These are phyloP conservation scores for Syrrhaptes paradoxus DNA, from an alignment of 2,113 vertebrate species.

Conservation along the genomic window DNA sequence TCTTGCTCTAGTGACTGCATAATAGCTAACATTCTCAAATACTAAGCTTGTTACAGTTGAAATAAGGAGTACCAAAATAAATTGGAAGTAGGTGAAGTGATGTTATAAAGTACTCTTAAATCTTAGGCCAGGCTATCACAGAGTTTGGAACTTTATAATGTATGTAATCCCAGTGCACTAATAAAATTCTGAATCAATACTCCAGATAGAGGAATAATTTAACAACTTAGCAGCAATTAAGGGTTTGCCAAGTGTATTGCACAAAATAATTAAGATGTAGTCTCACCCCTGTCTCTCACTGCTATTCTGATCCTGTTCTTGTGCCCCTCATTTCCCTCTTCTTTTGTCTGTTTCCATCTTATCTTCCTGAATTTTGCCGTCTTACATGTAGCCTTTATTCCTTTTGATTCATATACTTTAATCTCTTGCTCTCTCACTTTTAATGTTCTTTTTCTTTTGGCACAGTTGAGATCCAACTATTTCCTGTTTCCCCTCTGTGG, in stretches of 20 bases:
- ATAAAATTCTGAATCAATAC: slow-evolving; percentile 40
- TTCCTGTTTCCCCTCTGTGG: neutral
- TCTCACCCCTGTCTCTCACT: neutral
- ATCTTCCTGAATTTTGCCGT: neutral
- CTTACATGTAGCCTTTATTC: neutral
- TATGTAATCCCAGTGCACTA: neutral
- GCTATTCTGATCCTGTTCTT: neutral
- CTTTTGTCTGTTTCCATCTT: neutral
- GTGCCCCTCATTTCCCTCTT: neutral
- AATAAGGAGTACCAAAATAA: neutral
- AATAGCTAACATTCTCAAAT: neutral
- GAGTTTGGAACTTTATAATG: neutral
- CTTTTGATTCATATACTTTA: neutral
- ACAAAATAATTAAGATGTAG: neutral
- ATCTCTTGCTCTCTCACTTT: neutral
- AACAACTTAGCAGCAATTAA: slow-evolving; percentile 8
- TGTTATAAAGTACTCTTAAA: neutral
- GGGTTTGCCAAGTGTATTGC: neutral
- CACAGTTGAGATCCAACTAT: neutral
- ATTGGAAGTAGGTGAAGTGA: neutral
- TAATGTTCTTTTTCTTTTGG: neutral
- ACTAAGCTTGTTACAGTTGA: neutral
- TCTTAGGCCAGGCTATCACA: neutral
- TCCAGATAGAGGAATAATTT: slow-evolving; percentile 18
- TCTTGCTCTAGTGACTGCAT: neutral